Evolutionary conservation across 2,797 vertebrate species (phyloP), one percentile per base, ranked within the genome.

Genomic region (Ispidina lecontei): DNA sequence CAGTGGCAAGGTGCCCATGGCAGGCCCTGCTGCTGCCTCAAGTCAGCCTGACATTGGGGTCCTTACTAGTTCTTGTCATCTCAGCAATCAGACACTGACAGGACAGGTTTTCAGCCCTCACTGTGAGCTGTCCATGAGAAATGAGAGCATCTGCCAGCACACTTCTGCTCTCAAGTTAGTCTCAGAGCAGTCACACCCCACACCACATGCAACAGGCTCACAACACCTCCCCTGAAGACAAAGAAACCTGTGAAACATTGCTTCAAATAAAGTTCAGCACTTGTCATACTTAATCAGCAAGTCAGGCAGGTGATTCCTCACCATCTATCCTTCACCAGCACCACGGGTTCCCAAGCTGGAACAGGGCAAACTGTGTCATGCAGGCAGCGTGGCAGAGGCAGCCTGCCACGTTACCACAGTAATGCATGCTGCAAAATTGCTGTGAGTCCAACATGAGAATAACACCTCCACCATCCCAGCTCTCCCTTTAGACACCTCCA

Each of bases 371-470:
- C 44, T 26, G 59, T 94, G 85, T 95, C 93, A 87, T 96, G 77
- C 87, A 95, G 62, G 89, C 94, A 95, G 90, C 92, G 75, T 82
- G 91, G 82, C 94, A 87, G 95, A 87, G 94, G 83, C 95, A 96
- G 87, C 59, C 82, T 93, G 94, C 91, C 92, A 94, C 33, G 89
- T 91, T 97, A 96, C 95, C 94, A 97, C 92, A 97, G 91, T 96
- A 97, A 97, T 96, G 97, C 96, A 97, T 97, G 90, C 83, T 91
- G 90, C 91, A 94, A 93, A 97, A 95, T 97, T 96, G 95, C 92
- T 94, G 52, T 14, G 90, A 93, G 83, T 77, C 83, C 69, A 94
- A 77, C 80, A 68, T 68, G 69, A 97, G 95, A 96, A 96, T 67
- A 96, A 92, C 93, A 96, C 91, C 55, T 84, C 72, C 56, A 64